Base-by-base conservation (phyloP, 2,888 invertebrate genomes). In the Perizoma affinitatum region DNA sequence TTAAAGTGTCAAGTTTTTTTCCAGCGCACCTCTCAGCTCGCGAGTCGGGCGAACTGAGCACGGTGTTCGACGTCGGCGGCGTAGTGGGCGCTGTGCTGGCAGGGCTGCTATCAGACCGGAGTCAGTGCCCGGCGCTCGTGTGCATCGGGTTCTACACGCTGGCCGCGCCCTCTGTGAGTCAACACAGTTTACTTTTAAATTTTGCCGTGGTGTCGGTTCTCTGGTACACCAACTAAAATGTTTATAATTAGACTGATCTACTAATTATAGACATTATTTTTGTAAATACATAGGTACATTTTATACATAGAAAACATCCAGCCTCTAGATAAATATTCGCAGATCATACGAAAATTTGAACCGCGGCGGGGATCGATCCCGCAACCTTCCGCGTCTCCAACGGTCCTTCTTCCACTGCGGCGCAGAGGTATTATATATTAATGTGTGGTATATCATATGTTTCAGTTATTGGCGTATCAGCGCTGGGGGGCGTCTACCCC, bases 41-140 rank as follows among this genome's bases (percentile, higher is more conserved):
- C 0, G 75, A 93, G 54, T 96, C 97, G 54, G 97, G 97, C 3
- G 94, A 96, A 86, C 76, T 97, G 54, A 97, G 97, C 33, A 96
- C 95, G 1, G 88, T 96, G 22, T 98, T 97, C 85, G 97, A 98
- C 86, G 95, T 97, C 58, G 99, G 99, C 52, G 99, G 98, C 1
- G 97, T 98, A 65, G 80, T 94, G 55, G 99, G 98, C 48, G 98
- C 98, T 11, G 96, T 98, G 54, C 87, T 95, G 42, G 98, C 98
- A 1, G 99, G 99, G 0, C 89, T 96, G 45, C 84, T 98, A 9
- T 96, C 97, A 4, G 99, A 99, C 91, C 93, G 94, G 70, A 95
- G 93, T 33, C 96, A 96, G 40, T 97, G 96, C 93, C 96, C 97
- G 65, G 99, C 98, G 0, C 90, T 95, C n/a, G 97, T 97, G 0